Percentiles rank a stretch among this genome's conserved stretches.
phyloP scores from a whole-genome alignment of 2,888 invertebrate species.

The Zootermopsis nevadensis region DNA sequence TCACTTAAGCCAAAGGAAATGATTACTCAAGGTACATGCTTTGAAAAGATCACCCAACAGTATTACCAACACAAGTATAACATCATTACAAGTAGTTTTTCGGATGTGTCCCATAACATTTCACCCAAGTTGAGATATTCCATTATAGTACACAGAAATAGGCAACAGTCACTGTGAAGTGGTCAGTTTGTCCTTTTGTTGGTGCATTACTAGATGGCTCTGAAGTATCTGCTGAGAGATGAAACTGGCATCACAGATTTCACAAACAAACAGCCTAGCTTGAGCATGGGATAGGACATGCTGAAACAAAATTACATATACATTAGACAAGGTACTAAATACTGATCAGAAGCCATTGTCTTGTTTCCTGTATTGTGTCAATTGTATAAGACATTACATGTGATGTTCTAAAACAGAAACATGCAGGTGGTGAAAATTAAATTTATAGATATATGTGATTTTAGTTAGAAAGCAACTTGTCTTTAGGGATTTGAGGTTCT shows the following conservation, averaged over 20 bases:
- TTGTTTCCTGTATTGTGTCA: no score
- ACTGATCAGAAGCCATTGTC: no score
- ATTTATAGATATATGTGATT: no score
- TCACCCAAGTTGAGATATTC: not conserved
- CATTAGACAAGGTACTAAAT: no score
- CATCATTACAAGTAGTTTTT: not conserved
- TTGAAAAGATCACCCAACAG: constrained; percentile 4
- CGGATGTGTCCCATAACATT: not conserved
- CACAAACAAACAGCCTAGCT: constrained; percentile 64
- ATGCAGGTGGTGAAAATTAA: no score
- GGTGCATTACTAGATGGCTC: constrained; percentile 62
- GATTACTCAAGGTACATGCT: not conserved
- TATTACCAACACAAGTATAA: not conserved
- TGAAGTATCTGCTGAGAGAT: constrained; percentile 62
- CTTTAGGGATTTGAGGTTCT: no score
- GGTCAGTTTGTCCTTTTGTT: constrained; percentile 42
- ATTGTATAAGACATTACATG: no score
- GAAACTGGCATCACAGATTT: constrained; percentile 66
- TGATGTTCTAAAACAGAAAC: no score
- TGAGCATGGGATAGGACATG: constrained; percentile 62
- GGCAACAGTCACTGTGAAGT: not conserved
- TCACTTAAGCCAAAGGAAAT: no score
- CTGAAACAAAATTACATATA: constrained; percentile 49
- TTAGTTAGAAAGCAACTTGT: no score
- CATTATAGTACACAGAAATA: not conserved